Percentiles rank a stretch among this genome's conserved stretches.
Conservation (phyloP, 2,797 vertebrate species). For the Chloroceryle inda region DNA sequence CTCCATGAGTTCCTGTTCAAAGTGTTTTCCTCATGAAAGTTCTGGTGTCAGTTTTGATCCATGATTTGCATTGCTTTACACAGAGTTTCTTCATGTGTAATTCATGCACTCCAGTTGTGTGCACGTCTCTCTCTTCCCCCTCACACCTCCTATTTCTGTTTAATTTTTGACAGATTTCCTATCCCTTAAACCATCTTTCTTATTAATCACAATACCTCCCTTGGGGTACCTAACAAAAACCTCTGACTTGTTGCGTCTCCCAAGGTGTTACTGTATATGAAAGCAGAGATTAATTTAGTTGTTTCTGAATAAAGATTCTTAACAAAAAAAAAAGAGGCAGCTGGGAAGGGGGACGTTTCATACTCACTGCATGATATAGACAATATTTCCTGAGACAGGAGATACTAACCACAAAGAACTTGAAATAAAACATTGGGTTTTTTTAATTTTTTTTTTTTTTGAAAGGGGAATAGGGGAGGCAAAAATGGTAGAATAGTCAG, state of each 20-base stretch:
- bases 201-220: conserved; percentile 7
- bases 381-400: conserved; percentile 88
- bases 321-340: conserved; percentile 11
- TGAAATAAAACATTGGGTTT: conserved; percentile 83
- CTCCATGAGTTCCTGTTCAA: conserved; percentile 16
- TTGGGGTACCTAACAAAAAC: conserved; percentile 66
- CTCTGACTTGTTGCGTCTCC: conserved; percentile 70
- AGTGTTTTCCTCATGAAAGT: conserved; percentile 2
- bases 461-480: conserved; percentile 57
- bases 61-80: conserved; percentile 52
- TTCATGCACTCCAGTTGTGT: conserved; percentile 9
- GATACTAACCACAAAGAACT: conserved; percentile 85
- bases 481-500: conserved; percentile 79
- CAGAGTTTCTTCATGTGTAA: conserved; percentile 23
- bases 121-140: background rate
- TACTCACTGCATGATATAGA: conserved; percentile 81
- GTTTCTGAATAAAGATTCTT: conserved; percentile 73
- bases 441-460: conserved; percentile 83
- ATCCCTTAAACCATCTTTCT: conserved; percentile 61
- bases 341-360: conserved; percentile 42
- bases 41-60: conserved; percentile 2
- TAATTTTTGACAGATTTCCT: conserved; percentile 29
- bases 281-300: conserved; percentile 70
- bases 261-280: conserved; percentile 57
- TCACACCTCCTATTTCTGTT: background rate